Evolutionary conservation across 2,113 vertebrate species (phyloP), one percentile per base, ranked within the genome.

Genomic region (Phoxinus phoxinus): DNA sequence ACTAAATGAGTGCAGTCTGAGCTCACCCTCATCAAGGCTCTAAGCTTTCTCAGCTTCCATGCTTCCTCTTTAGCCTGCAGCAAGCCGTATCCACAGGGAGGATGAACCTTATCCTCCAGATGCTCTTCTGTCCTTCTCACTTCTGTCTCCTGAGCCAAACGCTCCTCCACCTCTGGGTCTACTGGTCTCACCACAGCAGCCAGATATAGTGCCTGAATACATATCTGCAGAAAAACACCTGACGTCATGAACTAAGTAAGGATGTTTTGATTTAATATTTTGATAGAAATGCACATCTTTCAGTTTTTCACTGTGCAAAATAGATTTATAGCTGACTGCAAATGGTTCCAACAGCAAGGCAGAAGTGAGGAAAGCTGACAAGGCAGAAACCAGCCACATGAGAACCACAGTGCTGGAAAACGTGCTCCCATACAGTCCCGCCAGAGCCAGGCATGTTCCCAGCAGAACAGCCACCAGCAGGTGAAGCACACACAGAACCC

Each of bases 31-130:
- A 96, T 95, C 21, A 95, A 90, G 2, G 90, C 85, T 10, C 80
- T 77, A 21, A 96, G 91, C 1, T 91, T 90, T 61, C 90, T 85
- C 67, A 94, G 90, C 90, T 94, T 96, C 78, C 94, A 91, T 0
- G 95, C 96, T 75, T 96, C 95, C 65, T 94, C 92, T 89, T 94
- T 95, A 23, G 95, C 96, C 65, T 96, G 95, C 19, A 95, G 91
- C 37, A 96, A 92, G 23, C 95, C 93, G 8, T 93, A 96, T 6
- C 96, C 95, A 27, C 93, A 94, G 0, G 93, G 96, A 0, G 95
- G 93, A 3, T 90, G 90, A 9, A 96, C 92, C 63, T 92, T 93
- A 44, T 89, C 84, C 2, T 89, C 82, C 0, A 87, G 86, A 46
- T 93, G 90, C 15, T 86, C 88, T 37, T 77, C 89, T 0, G 80